These are phyloP conservation scores for Cheilosia soror DNA, from an alignment of 2,888 invertebrate genomes.

Conservation along the genomic window DNA sequence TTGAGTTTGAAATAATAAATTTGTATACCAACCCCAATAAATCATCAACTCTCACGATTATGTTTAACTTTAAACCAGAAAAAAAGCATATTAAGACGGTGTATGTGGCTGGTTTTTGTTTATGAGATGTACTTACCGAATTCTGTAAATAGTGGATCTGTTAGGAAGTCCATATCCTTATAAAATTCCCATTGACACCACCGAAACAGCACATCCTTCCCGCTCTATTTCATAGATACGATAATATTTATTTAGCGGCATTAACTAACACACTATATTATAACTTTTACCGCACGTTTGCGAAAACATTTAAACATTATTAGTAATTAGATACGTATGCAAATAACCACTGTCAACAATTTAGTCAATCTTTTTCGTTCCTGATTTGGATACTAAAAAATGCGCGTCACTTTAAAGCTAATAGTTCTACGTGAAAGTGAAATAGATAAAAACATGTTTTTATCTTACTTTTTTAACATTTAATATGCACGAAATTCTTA, in stretches of 20 bases:
- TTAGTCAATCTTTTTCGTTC: neutral
- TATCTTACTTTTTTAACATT: neutral
- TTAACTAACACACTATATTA: neutral
- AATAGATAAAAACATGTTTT: neutral
- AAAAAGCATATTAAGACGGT: too few relatives aligned
- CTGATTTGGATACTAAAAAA: constrained; percentile 3
- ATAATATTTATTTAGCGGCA: constrained; percentile 7
- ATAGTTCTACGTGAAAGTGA: neutral
- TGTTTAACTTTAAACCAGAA: too few relatives aligned
- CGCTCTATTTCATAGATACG: constrained; percentile 3
- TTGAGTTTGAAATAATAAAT: too few relatives aligned
- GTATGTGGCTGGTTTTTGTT: too few relatives aligned
- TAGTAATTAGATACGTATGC: neutral
- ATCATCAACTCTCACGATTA: too few relatives aligned
- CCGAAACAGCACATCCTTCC: constrained; percentile 60
- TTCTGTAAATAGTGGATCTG: constrained; percentile 82
- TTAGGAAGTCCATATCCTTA: constrained; percentile 82
- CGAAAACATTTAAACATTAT: neutral
- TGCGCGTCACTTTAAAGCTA: constrained; percentile 25
- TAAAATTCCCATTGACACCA: constrained; percentile 70
- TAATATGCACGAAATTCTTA: neutral
- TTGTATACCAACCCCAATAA: too few relatives aligned
- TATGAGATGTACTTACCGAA: constrained; percentile 80
- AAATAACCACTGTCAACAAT: neutral
- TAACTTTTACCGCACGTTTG: neutral